These are phyloP conservation scores for Pterobdella sp. DNA, from an alignment of 2,888 invertebrate genomes.

Conservation along the genomic window DNA sequence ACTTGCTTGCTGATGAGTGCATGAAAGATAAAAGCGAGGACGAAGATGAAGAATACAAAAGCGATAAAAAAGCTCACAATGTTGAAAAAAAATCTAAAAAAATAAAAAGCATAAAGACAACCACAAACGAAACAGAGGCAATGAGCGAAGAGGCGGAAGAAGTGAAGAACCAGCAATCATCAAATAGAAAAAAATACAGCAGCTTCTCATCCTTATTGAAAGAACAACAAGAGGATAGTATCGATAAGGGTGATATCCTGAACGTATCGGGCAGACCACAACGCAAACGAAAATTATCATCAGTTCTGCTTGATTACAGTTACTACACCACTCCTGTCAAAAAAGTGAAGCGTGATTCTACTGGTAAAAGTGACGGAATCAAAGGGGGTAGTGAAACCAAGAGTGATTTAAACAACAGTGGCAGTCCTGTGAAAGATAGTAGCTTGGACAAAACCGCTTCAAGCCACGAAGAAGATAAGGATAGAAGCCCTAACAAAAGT, in stretches of 20 bases:
- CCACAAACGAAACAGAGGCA: not conserved
- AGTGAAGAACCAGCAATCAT: not conserved
- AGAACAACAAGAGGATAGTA: not conserved
- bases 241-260: not conserved
- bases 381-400: not conserved
- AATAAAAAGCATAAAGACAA: too few species aligned
- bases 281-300: slow-evolving; percentile 21
- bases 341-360: not conserved
- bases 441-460: not conserved
- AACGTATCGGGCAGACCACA: slow-evolving; percentile 11
- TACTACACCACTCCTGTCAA: slow-evolving; percentile 4
- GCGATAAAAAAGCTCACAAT: not conserved
- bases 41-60: not conserved
- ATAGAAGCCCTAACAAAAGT: not conserved
- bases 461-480: not conserved
- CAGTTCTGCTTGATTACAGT: slow-evolving; percentile 25
- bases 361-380: not conserved
- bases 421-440: not conserved
- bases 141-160: not conserved
- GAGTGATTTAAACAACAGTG: not conserved
- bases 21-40: not conserved
- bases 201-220: not conserved
- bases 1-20: not conserved
- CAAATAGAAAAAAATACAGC: not conserved
- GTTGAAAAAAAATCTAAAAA: not conserved